phyloP scores from a whole-genome alignment of 2,797 vertebrate genomes.

The Lepilemur septentrionalis region DNA sequence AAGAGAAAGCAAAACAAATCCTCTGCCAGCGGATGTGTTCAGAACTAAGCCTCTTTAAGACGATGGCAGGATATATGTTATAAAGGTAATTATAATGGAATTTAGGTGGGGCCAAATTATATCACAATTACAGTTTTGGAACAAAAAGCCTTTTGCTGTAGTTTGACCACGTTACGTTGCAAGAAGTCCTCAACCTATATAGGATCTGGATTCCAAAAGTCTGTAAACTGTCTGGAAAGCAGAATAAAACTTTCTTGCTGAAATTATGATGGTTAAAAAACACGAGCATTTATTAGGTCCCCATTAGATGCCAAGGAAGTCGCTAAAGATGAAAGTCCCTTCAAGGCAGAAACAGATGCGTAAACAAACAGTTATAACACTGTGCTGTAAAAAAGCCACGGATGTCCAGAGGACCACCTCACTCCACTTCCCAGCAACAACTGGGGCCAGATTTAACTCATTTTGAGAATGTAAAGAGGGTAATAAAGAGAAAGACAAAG shows the following conservation, averaged over 20 bases:
- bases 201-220: background rate
- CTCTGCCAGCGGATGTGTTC: slow-evolving; percentile 64
- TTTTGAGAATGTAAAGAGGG: background rate
- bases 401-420: accelerated
- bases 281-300: background rate
- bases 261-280: background rate
- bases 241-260: background rate
- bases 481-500: background rate
- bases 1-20: slow-evolving; percentile 71
- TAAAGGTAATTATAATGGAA: slow-evolving; percentile 77
- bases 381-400: background rate
- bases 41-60: slow-evolving; percentile 14
- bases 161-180: background rate
- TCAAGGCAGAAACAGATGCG: background rate
- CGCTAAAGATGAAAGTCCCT: background rate
- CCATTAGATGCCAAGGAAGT: background rate
- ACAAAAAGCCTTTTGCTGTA: slow-evolving; percentile 46
- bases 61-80: slow-evolving; percentile 30
- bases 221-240: slow-evolving; percentile 27
- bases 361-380: background rate
- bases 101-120: slow-evolving; percentile 52
- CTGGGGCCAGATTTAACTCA: background rate
- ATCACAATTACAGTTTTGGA: slow-evolving; percentile 52
- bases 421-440: background rate
- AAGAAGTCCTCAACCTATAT: slow-evolving; percentile 47